phyloP scores from a whole-genome alignment of 2,888 invertebrate genomes.

The Phortica okadai region DNA sequence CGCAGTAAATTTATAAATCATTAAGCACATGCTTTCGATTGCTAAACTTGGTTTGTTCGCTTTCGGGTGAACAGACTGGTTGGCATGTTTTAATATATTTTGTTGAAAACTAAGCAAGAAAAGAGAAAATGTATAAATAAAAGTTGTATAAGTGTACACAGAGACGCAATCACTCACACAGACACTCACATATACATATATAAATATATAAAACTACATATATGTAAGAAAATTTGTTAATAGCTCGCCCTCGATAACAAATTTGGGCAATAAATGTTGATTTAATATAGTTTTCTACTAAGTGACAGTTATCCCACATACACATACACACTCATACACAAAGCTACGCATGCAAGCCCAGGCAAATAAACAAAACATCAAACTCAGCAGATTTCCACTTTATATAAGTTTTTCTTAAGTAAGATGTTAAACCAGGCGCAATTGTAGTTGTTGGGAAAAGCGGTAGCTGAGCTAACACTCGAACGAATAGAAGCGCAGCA shows the following conservation, averaged over 20 bases:
- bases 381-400: background rate
- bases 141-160: slow-evolving; percentile 42
- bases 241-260: slow-evolving; percentile 35
- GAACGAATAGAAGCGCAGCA: background rate
- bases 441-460: background rate
- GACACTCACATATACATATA: slow-evolving; percentile 30
- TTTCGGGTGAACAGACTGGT: background rate
- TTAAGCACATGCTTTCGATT: slow-evolving; percentile 34
- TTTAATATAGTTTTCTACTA: background rate
- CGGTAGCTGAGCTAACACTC: background rate
- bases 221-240: slow-evolving; percentile 55
- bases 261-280: background rate
- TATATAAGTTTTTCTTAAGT: background rate
- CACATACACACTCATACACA: slow-evolving; percentile 34
- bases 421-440: background rate
- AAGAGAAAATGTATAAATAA: slow-evolving; percentile 33
- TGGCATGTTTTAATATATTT: background rate
- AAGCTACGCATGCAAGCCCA: slow-evolving; percentile 39
- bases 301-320: slow-evolving; percentile 32
- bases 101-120: slow-evolving; percentile 35
- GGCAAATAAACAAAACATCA: background rate
- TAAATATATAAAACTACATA: slow-evolving; percentile 41
- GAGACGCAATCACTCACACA: background rate
- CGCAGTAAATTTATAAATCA: slow-evolving; percentile 17
- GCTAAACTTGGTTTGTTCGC: background rate